These are phyloP conservation scores for Unio pictorum DNA, from an alignment of 2,888 invertebrate genomes.

Conservation along the genomic window DNA sequence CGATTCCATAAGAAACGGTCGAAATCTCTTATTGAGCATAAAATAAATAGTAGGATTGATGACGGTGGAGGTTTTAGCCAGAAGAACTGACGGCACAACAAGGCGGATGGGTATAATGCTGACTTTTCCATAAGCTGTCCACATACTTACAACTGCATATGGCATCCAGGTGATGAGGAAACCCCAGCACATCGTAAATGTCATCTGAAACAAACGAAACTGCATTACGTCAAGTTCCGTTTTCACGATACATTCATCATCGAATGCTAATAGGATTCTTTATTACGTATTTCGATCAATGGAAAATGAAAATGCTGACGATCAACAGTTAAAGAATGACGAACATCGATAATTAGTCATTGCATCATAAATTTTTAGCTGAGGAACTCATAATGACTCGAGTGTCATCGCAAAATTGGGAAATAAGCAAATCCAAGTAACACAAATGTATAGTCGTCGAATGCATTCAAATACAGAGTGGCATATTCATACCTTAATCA, in stretches of 20 bases:
- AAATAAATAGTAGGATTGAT: constrained; percentile 41
- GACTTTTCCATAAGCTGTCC: constrained; percentile 40
- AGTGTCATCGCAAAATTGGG: no score
- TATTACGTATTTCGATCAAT: no score
- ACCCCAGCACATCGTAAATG: constrained; percentile 49
- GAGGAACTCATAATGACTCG: no score
- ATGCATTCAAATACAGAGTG: not conserved
- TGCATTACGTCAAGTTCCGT: no score
- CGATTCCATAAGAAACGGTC: constrained; percentile 18
- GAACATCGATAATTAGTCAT: no score
- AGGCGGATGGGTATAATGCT: constrained; percentile 20
- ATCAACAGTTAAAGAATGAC: no score
- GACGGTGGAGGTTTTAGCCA: constrained; percentile 36
- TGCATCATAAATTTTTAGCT: no score
- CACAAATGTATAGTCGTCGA: no score
- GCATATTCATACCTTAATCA: constrained; percentile 3
- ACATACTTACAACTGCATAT: constrained; percentile 48
- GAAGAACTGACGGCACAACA: constrained; percentile 27
- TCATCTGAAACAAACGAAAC: constrained; percentile 33
- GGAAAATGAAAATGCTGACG: no score
- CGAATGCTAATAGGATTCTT: no score
- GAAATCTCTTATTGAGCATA: constrained; percentile 39
- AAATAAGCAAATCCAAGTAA: no score
- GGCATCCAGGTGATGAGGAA: constrained; percentile 52
- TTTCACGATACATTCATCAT: no score